A percentile compares a stretch with the other conserved stretches of the same genome.
These are phyloP conservation scores for Drosophila tsacasi DNA, from an alignment of 1,140 invertebrate genomes.

Conservation along the genomic window DNA sequence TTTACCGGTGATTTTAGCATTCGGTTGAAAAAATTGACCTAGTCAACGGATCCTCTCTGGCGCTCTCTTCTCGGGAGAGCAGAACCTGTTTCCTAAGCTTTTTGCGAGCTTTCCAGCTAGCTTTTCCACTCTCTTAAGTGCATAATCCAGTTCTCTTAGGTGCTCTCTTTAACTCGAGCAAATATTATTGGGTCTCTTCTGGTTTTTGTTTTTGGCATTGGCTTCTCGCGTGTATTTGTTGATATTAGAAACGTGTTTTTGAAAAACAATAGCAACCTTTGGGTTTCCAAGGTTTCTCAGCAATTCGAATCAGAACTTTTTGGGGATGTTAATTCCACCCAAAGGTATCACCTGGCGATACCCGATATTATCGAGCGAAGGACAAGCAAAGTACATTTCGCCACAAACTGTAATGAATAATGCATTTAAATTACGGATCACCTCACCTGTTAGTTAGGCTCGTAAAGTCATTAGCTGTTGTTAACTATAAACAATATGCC, in stretches of 20 bases:
- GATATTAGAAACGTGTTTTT: slow-evolving; percentile 26
- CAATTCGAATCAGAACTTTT: slow-evolving; percentile 4
- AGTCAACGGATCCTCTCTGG: slow-evolving; percentile 59
- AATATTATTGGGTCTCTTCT: neutral
- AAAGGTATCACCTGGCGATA: slow-evolving; percentile 2
- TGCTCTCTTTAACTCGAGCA: slow-evolving; percentile 1
- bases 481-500: slow-evolving; percentile 6
- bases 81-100: slow-evolving; percentile 22
- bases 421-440: slow-evolving; percentile 22
- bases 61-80: neutral
- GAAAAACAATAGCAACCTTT: slow-evolving; percentile 51
- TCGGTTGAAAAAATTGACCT: slow-evolving; percentile 67
- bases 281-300: slow-evolving; percentile 41
- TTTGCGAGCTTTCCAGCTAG: neutral
- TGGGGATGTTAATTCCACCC: slow-evolving; percentile 11
- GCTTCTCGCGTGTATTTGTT: slow-evolving; percentile 33
- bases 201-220: slow-evolving; percentile 37
- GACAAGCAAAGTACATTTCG: slow-evolving; percentile 21
- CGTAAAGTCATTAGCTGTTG: neutral
- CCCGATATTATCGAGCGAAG: neutral
- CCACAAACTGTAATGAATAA: slow-evolving; percentile 19
- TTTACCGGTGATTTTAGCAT: slow-evolving; percentile 34
- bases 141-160: slow-evolving; percentile 13
- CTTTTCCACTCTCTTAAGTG: slow-evolving; percentile 18
- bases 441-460: slow-evolving; percentile 13